These are phyloP conservation scores for Bucco capensis DNA, from an alignment of 2,113 vertebrate species.

Conservation along the genomic window DNA sequence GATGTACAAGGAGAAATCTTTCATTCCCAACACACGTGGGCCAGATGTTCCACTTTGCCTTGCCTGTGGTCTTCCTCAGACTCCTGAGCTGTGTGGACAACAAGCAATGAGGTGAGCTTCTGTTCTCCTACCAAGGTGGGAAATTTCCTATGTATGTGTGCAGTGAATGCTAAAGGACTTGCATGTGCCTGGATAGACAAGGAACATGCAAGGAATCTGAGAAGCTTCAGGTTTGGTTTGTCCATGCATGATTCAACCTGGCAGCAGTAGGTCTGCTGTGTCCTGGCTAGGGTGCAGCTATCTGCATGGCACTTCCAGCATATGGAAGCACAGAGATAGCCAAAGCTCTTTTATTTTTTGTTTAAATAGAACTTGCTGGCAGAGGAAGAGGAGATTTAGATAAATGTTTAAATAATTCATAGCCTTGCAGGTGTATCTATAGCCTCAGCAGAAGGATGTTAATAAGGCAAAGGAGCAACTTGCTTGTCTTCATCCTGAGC, in stretches of 20 bases:
- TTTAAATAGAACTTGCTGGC: not conserved
- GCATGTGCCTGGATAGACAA: not conserved
- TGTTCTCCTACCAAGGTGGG: not conserved
- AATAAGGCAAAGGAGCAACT: not conserved
- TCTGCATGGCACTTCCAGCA: not conserved
- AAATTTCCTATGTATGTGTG: fast-evolving
- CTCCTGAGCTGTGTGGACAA: fast-evolving
- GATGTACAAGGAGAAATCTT: not conserved
- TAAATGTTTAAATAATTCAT: not conserved
- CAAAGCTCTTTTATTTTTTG: not conserved
- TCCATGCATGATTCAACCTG: fast-evolving
- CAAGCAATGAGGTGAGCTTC: not conserved
- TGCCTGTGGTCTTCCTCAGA: fast-evolving
- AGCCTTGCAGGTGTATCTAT: not conserved
- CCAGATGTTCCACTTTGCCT: not conserved
- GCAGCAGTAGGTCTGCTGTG: not conserved
- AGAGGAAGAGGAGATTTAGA: not conserved
- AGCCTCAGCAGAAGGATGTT: not conserved
- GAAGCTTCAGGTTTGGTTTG: not conserved
- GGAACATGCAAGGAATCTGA: not conserved
- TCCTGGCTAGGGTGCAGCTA: too few relatives aligned
- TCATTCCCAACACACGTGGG: not conserved
- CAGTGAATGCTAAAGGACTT: not conserved
- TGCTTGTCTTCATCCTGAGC: not conserved
- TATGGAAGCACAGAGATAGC: not conserved